Base-by-base conservation (phyloP, 2,888 invertebrate genomes). In the Acrobasis suavella region DNA sequence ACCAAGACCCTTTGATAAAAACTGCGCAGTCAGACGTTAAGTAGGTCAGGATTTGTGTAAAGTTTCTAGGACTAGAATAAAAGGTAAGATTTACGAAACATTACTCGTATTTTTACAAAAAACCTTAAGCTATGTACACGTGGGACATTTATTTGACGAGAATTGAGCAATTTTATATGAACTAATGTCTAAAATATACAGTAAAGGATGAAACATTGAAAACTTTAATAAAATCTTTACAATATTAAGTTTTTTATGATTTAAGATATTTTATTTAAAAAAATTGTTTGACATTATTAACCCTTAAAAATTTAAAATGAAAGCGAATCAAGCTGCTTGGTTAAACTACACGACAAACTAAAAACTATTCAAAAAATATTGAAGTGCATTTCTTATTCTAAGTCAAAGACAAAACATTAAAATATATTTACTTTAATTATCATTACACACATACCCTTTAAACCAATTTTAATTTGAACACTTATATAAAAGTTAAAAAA, bases 101-200 rank as follows among this genome's bases (percentile, higher is more conserved):
- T 55, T 52, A 58, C 16, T 58, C 46, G 50, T 42, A 17, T 59
- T 60, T 60, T 60, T 62, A 50, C 50, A 62, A 60, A 32, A 62
- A 62, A 51, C 58, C 55, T 51, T 17, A 61, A 63, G 55, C 61
- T 72, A 76, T 72, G 65, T 72, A 77, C 71, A 73, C 59, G 69
- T 71, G 65, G 72, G 67, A 75, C 69, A 71, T 32, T 32, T n/a
- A 46, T 67, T 58, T 71, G 76, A 79, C 72, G 82, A 80, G 78
- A 80, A 77, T 83, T 84, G 82, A 83, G 83, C 83, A 83, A 83
- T 74, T 74, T 72, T 74, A 67, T 74, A 69, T 64, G 66, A 75
- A 55, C 55, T 62, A 62, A 54, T 16, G 49, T 56, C 55, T 62
- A 62, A 38, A 58, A 37, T 38, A 37, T 72, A 63, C 70, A 49